phyloP scores from a whole-genome alignment of 1,140 invertebrate species.

The Bicyclus anynana region DNA sequence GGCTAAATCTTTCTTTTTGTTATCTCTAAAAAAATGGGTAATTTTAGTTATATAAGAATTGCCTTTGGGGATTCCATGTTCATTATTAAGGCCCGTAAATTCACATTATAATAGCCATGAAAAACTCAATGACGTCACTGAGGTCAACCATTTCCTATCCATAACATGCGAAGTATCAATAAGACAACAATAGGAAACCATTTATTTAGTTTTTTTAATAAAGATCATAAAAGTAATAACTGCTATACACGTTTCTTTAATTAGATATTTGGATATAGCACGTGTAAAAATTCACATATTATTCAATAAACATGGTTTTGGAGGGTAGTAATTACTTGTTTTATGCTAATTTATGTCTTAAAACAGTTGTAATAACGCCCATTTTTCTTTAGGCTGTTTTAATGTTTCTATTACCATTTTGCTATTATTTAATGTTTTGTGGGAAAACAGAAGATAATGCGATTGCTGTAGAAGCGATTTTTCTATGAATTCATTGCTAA shows the following conservation, averaged over 20 bases:
- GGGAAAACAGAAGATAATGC: not conserved
- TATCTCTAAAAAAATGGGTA: too few species aligned
- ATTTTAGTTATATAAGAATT: too few species aligned
- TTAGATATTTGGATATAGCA: constrained; percentile 5
- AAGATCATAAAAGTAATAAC: constrained; percentile 8
- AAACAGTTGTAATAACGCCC: not conserved
- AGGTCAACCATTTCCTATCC: constrained; percentile 8
- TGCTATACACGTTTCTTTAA: not conserved
- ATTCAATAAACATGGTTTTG: not conserved
- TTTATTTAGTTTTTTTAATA: constrained; percentile 13
- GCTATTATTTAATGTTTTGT: not conserved
- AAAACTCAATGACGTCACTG: not conserved
- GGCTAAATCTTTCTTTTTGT: too few species aligned
- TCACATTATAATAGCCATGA: not conserved
- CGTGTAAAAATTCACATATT: constrained; percentile 12
- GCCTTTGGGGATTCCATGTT: too few species aligned
- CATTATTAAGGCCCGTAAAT: too few species aligned
- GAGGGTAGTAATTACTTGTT: not conserved
- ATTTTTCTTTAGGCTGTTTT: not conserved
- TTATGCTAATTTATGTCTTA: not conserved
- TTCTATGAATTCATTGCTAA: not conserved
- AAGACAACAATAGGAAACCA: constrained; percentile 16
- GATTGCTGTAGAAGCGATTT: not conserved
- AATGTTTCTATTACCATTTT: not conserved
- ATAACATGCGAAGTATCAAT: constrained; percentile 17